These are phyloP conservation scores for Zaprionus ghesquierei DNA, from an alignment of 1,140 invertebrate genomes.

Conservation along the genomic window DNA sequence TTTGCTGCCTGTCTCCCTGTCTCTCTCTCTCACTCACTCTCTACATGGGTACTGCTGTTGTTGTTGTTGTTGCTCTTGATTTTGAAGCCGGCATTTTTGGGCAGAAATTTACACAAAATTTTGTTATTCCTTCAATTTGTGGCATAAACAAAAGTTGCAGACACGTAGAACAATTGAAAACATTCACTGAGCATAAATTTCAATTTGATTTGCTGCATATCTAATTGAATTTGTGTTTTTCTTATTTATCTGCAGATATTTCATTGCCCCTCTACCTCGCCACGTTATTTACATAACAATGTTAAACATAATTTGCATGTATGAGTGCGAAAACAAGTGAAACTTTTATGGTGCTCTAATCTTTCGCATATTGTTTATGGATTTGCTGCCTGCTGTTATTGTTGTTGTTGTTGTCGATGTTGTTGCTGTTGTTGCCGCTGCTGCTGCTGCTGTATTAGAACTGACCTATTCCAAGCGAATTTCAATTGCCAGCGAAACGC, in stretches of 20 bases:
- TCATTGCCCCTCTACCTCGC: background rate
- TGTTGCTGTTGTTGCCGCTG: background rate
- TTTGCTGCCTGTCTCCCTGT: background rate
- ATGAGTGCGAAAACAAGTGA: background rate
- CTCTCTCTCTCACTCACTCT: background rate
- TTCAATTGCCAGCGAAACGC: constrained; percentile 61
- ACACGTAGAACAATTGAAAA: background rate
- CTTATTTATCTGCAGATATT: too few relatives aligned
- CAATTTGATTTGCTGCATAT: constrained; percentile 40
- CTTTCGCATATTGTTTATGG: constrained; percentile 21
- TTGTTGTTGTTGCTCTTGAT: constrained; percentile 4
- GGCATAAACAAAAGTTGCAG: constrained; percentile 6
- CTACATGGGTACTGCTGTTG: background rate
- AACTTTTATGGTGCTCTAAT: background rate
- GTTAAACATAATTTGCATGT: background rate
- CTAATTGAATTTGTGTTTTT: constrained; percentile 5
- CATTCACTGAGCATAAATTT: constrained; percentile 27
- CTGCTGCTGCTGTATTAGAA: constrained; percentile 17
- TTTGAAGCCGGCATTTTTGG: constrained; percentile 6
- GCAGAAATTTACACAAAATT: constrained; percentile 1
- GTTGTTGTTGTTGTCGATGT: constrained; percentile 27
- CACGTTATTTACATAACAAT: background rate
- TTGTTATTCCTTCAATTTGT: constrained; percentile 30
- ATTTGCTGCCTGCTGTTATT: constrained; percentile 2
- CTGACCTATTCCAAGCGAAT: constrained; percentile 72